Percentiles rank a stretch among this genome's conserved stretches.
Conservation (phyloP, 2,113 vertebrate species). For the Neotragus pygmaeus region DNA sequence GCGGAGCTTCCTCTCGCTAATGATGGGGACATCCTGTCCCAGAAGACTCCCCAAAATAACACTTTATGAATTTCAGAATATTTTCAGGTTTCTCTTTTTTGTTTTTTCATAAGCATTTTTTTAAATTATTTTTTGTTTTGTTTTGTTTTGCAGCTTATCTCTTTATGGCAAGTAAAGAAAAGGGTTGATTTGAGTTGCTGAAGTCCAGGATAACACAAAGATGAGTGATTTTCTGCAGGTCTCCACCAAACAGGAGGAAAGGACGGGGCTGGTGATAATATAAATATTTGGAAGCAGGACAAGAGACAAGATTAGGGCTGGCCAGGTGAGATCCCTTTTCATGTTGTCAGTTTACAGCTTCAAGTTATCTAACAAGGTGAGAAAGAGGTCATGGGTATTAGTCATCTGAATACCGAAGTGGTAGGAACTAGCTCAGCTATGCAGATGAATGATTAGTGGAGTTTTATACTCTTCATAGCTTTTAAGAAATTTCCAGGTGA, state of each 20-base stretch:
- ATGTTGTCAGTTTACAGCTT: not conserved
- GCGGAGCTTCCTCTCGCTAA: slow-evolving; percentile 57
- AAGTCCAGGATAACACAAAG: not conserved
- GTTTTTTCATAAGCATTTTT: not conserved
- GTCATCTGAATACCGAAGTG: not conserved
- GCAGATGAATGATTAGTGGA: not conserved
- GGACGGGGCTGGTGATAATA: not conserved
- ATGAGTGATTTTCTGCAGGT: not conserved
- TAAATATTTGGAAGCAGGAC: not conserved
- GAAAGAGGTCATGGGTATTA: slow-evolving; percentile 7
- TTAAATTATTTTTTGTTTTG: not conserved
- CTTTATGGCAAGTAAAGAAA: not conserved
- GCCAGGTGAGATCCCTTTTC: slow-evolving; percentile 30
- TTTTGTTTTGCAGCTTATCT: not conserved
- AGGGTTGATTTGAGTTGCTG: not conserved
- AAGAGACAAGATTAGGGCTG: not conserved
- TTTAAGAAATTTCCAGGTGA: not conserved
- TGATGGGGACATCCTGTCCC: slow-evolving; percentile 65
- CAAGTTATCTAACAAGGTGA: slow-evolving; percentile 55
- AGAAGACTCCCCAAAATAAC: slow-evolving; percentile 65
- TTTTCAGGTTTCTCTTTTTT: slow-evolving; percentile 54
- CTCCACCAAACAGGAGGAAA: not conserved
- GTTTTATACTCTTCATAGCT: not conserved
- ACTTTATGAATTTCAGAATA: slow-evolving; percentile 57
- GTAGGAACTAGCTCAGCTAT: not conserved